Percentiles rank a stretch among this genome's conserved stretches.
Conservation (phyloP, 2,888 invertebrate genomes). For the Agonopterix subpropinquella region DNA sequence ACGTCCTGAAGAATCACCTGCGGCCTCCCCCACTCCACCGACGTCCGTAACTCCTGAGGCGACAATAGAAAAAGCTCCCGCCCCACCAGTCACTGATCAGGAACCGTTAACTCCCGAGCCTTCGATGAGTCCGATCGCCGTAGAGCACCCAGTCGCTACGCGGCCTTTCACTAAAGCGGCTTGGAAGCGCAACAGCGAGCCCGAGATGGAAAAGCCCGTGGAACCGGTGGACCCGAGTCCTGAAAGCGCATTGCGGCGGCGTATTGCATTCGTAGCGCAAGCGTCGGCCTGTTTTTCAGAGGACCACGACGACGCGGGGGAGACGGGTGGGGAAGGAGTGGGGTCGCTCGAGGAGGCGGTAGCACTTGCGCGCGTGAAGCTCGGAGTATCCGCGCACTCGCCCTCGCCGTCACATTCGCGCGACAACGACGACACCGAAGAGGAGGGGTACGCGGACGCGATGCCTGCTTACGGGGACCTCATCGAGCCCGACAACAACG, state of each 20-base stretch:
- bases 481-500: constrained; percentile 55
- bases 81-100: constrained; percentile 8
- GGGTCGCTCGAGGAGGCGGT: constrained; percentile 73
- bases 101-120: constrained; percentile 16
- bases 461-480: constrained; percentile 75
- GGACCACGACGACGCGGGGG: constrained; percentile 62
- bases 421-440: constrained; percentile 57
- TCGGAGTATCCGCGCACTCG: constrained; percentile 44
- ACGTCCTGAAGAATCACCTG: constrained; percentile 38
- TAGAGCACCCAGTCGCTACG: constrained; percentile 67
- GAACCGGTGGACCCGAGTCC: constrained; percentile 62
- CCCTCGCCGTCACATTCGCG: constrained; percentile 53
- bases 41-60: constrained; percentile 10
- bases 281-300: constrained; percentile 69
- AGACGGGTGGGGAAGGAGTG: constrained; percentile 52
- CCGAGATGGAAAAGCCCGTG: constrained; percentile 57
- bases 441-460: constrained; percentile 59
- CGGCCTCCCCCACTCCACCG: constrained; percentile 25
- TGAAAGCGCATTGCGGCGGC: constrained; percentile 59
- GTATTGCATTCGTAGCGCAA: constrained; percentile 73
- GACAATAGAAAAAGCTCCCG: constrained; percentile 6
- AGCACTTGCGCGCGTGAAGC: constrained; percentile 67
- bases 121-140: constrained; percentile 55
- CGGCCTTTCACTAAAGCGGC: constrained; percentile 72
- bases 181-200: constrained; percentile 59